Percentiles rank a stretch among this genome's conserved stretches.
These are phyloP conservation scores for Gnathonemus echidnorhynchus DNA, from an alignment of 2,113 vertebrate genomes.

Conservation along the genomic window DNA sequence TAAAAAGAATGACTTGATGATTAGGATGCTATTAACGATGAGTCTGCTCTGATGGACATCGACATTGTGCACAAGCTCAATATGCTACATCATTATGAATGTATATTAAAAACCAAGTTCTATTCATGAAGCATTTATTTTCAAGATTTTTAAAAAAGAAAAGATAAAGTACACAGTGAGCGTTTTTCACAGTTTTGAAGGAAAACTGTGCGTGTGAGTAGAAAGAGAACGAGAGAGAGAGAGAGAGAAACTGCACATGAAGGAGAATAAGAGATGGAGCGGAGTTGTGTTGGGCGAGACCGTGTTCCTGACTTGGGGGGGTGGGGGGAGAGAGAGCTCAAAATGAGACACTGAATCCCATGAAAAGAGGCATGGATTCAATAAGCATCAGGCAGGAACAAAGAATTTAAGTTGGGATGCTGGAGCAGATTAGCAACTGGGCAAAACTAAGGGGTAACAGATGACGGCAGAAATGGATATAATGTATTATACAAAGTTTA, in stretches of 20 bases:
- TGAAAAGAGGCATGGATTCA: background rate
- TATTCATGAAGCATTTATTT: background rate
- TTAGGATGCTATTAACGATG: background rate
- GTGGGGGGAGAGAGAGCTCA: background rate
- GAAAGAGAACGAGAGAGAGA: background rate
- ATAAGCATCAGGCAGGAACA: background rate
- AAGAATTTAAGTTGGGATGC: background rate
- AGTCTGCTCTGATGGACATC: background rate
- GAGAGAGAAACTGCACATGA: background rate
- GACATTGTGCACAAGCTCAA: background rate
- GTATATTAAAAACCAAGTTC: background rate
- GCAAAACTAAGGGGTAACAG: background rate
- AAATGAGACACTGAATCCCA: background rate
- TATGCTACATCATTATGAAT: background rate
- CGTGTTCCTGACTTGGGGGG: background rate
- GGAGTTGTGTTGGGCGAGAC: background rate
- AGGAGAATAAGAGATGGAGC: background rate
- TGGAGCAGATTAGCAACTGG: background rate
- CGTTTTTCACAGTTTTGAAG: background rate
- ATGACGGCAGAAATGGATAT: background rate
- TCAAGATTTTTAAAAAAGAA: background rate
- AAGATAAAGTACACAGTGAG: background rate
- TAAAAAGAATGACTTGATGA: background rate
- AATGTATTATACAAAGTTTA: background rate
- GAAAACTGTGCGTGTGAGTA: background rate